Base-by-base conservation (phyloP, 2,113 vertebrate genomes). In the Triplophysa rosa region DNA sequence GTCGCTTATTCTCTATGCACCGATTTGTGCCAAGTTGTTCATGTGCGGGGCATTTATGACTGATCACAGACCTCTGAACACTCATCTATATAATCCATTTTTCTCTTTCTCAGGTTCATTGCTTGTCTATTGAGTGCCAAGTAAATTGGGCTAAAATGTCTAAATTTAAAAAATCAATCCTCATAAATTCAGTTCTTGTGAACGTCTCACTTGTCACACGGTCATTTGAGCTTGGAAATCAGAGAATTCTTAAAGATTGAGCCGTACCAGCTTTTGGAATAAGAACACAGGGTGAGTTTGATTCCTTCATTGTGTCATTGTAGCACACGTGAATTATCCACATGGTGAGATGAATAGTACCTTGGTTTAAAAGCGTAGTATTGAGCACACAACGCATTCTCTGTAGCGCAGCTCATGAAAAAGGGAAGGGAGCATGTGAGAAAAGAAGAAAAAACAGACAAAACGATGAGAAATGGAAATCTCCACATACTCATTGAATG, bases 381-480 rank as follows among this genome's bases (percentile, higher is more conserved):
- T 58, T 63, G 61, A 63, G 52, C 17, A 37, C n/a, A 21, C 29
- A 58, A 73, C n/a, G 14, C 7, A 24, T 61, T 73, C 70, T 73
- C 56, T 9, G n/a, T n/a, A 21, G 54, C 16, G 11, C 14, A 29
- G 61, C 26, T 63, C 16, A 67, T 77, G 54, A 63, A 24, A 70
- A 8, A 52, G 49, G 13, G 29, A 73, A 67, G 19, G 42, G 52
- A n/a, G 40, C 24, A 67, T 45, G 33, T 66, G 37, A 67, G 49
- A 54, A 62, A 47, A 21, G 9, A 58, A 6, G 47, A 33, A 59
- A 61, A 45, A 33, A 56, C 8, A 42, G 61, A 33, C 40, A 61
- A 61, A 33, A 56, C 8, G 23, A 69, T 61, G 29, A 81, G 40
- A 54, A 70, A 82, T 65, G 75, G 67, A 82, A 82, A 47, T 65